A percentile compares a stretch with the other conserved stretches of the same genome.
phyloP scores from a whole-genome alignment of 2,888 invertebrate genomes.

The Cinara cedri region DNA sequence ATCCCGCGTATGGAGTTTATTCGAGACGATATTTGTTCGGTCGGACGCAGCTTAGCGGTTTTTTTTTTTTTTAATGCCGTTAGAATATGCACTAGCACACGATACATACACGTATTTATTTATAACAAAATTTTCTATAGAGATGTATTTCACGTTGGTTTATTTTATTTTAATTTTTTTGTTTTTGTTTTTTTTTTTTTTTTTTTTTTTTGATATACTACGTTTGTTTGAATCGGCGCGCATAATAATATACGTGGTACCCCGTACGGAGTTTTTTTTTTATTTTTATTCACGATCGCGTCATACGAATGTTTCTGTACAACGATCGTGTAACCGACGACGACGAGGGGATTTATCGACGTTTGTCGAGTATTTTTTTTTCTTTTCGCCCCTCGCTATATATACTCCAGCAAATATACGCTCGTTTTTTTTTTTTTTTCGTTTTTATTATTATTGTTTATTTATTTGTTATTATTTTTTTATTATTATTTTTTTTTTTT shows the following conservation, averaged over 20 bases:
- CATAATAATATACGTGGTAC: neutral
- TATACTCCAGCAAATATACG: conserved; percentile 6
- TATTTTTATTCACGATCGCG: conserved; percentile 11
- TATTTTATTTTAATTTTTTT: no score
- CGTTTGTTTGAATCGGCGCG: conserved; percentile 43
- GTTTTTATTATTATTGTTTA: conserved; percentile 56
- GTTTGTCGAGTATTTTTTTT: conserved; percentile 14
- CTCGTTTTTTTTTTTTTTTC: conserved; percentile 31
- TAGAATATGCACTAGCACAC: conserved; percentile 56
- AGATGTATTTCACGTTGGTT: conserved; percentile 56
- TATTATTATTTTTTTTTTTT: conserved; percentile 58
- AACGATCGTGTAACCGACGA: conserved; percentile 7
- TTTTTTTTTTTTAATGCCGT: conserved; percentile 11
- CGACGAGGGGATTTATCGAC: conserved; percentile 35
- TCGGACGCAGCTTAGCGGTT: conserved; percentile 47
- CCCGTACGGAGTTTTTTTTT: conserved; percentile 3
- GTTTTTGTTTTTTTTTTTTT: no score
- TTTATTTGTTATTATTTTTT: conserved; percentile 59
- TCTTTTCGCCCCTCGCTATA: neutral
- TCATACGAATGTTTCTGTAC: neutral
- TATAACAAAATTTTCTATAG: conserved; percentile 43
- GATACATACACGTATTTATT: conserved; percentile 3
- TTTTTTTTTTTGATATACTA: conserved; percentile 54
- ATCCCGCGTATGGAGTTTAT: neutral
- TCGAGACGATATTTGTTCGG: neutral